Conservation (phyloP, 1,140 invertebrate genomes). For the Heliothis subflexa region DNA sequence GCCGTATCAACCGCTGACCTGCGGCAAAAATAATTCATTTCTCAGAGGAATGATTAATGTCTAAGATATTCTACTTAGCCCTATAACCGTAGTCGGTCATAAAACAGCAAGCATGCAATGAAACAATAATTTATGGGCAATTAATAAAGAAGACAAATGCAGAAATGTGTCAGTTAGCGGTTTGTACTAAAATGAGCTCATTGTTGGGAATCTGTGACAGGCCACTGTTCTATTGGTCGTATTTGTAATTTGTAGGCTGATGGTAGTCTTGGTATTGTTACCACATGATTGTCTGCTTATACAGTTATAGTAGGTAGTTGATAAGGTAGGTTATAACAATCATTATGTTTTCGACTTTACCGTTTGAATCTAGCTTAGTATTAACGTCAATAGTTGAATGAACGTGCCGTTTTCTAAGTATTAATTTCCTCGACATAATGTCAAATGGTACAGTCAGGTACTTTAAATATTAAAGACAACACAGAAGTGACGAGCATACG, state of each 20-base stretch:
- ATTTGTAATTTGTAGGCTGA: too few species aligned
- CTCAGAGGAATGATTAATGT: slow-evolving; percentile 22
- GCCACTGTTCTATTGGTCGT: not conserved
- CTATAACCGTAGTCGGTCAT: not conserved
- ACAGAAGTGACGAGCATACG: slow-evolving; percentile 19
- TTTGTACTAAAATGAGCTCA: not conserved
- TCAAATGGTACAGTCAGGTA: not conserved
- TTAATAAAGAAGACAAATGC: slow-evolving; percentile 29
- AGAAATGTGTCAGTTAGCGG: slow-evolving; percentile 14
- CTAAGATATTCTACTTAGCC: slow-evolving; percentile 17
- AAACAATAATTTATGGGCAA: slow-evolving; percentile 22
- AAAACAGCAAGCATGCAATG: slow-evolving; percentile 17
- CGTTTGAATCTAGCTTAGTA: not conserved
- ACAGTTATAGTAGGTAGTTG: not conserved
- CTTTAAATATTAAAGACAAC: not conserved
- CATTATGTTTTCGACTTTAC: not conserved
- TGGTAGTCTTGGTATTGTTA: not conserved
- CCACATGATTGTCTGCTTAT: not conserved
- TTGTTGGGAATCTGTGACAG: not conserved
- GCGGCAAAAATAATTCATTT: slow-evolving; percentile 29
- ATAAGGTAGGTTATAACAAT: not conserved
- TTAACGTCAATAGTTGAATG: not conserved
- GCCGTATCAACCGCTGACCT: slow-evolving; percentile 9
- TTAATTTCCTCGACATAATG: not conserved
- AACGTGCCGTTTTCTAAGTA: not conserved